Percentiles rank a stretch among this genome's conserved stretches.
phyloP scores from a whole-genome alignment of 2,797 vertebrate genomes.

The Nyctalus aviator region DNA sequence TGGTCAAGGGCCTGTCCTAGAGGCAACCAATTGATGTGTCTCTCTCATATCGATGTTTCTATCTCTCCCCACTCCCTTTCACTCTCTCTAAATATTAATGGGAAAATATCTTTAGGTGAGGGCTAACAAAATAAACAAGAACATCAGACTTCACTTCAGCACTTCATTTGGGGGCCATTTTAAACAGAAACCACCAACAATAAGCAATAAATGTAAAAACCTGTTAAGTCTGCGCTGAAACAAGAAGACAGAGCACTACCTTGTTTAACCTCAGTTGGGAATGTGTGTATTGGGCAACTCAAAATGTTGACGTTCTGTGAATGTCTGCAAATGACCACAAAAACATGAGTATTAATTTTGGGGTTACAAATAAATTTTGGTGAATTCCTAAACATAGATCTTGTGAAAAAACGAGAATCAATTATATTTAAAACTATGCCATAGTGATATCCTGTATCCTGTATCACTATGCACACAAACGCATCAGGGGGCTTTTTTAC shows the following conservation, averaged over 20 bases:
- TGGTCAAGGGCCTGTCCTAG: too few relatives aligned
- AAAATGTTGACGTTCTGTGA: neutral
- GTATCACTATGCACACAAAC: neutral
- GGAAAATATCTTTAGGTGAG: too few relatives aligned
- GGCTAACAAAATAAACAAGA: neutral
- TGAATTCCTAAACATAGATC: neutral
- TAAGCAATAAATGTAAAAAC: neutral
- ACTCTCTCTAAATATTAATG: neutral
- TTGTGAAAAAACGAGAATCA: too few relatives aligned
- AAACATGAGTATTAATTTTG: neutral
- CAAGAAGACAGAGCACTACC: neutral
- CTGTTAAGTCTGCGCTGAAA: neutral
- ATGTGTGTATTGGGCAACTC: neutral
- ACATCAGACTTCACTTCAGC: neutral
- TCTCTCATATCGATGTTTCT: neutral
- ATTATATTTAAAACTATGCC: neutral
- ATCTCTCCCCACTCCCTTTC: neutral
- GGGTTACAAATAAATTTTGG: neutral
- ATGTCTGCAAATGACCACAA: accelerated
- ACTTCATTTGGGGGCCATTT: neutral
- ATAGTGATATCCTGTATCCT: neutral
- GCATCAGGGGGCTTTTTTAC: neutral
- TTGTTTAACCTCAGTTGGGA: neutral
- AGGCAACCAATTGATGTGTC: too few relatives aligned
- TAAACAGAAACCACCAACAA: neutral